phyloP scores from a whole-genome alignment of 2,797 vertebrate genomes.

The Jordanella pulchra region DNA sequence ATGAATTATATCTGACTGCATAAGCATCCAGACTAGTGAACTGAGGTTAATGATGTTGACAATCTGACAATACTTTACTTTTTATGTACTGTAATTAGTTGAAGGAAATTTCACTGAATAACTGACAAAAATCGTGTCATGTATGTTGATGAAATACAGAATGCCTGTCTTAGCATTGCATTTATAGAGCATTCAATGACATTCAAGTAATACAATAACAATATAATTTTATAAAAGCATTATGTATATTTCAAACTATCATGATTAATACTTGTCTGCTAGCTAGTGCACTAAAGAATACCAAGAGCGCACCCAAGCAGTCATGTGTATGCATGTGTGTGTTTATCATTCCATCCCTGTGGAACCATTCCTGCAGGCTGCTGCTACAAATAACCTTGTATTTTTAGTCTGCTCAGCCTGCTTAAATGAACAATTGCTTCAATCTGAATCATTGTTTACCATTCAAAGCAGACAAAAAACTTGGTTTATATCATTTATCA shows the following conservation, averaged over 20 bases:
- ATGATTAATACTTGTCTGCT: neutral
- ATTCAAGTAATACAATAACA: too few species aligned
- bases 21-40: neutral
- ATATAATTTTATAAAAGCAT: too few species aligned
- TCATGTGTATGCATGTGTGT: constrained; percentile 34
- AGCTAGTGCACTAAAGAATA: neutral
- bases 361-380: constrained; percentile 34
- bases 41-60: neutral
- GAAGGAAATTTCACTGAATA: neutral
- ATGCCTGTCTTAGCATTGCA: neutral
- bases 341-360: constrained; percentile 42
- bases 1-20: neutral
- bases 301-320: constrained; percentile 8
- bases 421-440: constrained; percentile 10
- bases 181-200: neutral
- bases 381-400: constrained; percentile 20
- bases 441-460: neutral
- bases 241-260: neutral
- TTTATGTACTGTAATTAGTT: neutral
- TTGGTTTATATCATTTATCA: neutral
- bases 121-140: too few species aligned
- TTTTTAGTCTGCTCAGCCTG: constrained; percentile 14
- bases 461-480: neutral
- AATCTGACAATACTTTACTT: too few species aligned
- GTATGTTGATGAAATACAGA: neutral